Percentiles rank a stretch among this genome's conserved stretches.
Conservation (phyloP, 2,797 vertebrate genomes). For the Alca torda region DNA sequence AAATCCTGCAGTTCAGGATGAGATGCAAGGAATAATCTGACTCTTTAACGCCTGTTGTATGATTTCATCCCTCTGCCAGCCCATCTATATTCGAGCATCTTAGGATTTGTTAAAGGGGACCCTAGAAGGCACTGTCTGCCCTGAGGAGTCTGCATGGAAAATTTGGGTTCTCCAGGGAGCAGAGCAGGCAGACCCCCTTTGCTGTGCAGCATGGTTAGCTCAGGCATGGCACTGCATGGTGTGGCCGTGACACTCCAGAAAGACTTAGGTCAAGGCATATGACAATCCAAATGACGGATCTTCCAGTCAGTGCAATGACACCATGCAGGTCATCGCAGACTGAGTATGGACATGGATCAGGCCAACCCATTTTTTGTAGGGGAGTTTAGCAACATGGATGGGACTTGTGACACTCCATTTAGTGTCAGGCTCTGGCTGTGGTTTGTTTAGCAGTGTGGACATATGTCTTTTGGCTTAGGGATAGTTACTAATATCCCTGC, state of each 20-base stretch:
- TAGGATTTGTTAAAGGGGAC: background rate
- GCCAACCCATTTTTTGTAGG: background rate
- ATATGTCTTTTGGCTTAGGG: background rate
- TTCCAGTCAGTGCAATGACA: background rate
- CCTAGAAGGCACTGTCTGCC: background rate
- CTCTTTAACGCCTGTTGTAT: background rate
- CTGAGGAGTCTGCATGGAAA: background rate
- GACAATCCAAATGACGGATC: background rate
- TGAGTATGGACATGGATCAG: background rate
- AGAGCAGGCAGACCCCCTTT: background rate
- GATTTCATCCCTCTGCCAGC: background rate
- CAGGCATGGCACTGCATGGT: background rate
- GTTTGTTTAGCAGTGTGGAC: background rate
- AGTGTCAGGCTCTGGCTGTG: background rate
- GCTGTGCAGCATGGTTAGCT: background rate
- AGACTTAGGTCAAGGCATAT: background rate
- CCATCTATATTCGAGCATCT: background rate
- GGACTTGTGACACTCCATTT: background rate
- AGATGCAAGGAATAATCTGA: background rate
- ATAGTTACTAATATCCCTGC: background rate
- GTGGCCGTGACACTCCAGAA: background rate
- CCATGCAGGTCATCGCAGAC: rapidly evolving
- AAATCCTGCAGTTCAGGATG: conserved; percentile 25
- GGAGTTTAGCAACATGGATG: background rate
- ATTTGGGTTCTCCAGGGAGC: background rate